phyloP scores from a whole-genome alignment of 1,140 invertebrate genomes.

The Pogonomyrmex barbatus region DNA sequence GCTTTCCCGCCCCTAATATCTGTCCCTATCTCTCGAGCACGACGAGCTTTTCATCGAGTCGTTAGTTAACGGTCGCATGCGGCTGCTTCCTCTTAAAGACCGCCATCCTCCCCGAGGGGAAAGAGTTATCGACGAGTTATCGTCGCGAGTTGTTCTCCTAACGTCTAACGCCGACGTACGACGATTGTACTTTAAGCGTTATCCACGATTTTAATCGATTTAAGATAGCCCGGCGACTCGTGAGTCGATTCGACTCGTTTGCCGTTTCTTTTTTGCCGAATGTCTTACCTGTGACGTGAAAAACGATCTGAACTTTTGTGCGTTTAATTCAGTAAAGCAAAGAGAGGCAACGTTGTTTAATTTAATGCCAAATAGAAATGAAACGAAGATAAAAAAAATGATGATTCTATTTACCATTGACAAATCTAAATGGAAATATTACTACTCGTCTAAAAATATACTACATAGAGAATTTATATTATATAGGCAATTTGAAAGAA shows the following conservation, averaged over 20 bases:
- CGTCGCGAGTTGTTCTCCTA: constrained; percentile 35
- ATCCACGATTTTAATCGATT: constrained; percentile 48
- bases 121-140: constrained; percentile 60
- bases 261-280: no score
- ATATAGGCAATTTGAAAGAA: not conserved
- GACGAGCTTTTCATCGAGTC: constrained; percentile 86
- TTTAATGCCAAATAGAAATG: not conserved
- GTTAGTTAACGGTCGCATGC: constrained; percentile 79
- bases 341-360: not conserved
- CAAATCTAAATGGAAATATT: not conserved
- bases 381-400: not conserved
- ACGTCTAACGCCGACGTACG: not conserved
- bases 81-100: constrained; percentile 9
- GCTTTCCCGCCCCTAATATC: constrained; percentile 70
- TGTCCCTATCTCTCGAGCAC: constrained; percentile 61
- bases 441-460: no score
- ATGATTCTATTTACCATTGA: no score
- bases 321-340: not conserved
- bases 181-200: constrained; percentile 23
- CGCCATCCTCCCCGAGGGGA: not conserved
- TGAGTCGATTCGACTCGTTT: not conserved
- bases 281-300: not conserved
- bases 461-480: not conserved
- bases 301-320: not conserved
- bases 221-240: not conserved